A percentile compares a stretch with the other conserved stretches of the same genome.
These are phyloP conservation scores for Pipa parva DNA, from an alignment of 2,113 vertebrate species.

Conservation along the genomic window DNA sequence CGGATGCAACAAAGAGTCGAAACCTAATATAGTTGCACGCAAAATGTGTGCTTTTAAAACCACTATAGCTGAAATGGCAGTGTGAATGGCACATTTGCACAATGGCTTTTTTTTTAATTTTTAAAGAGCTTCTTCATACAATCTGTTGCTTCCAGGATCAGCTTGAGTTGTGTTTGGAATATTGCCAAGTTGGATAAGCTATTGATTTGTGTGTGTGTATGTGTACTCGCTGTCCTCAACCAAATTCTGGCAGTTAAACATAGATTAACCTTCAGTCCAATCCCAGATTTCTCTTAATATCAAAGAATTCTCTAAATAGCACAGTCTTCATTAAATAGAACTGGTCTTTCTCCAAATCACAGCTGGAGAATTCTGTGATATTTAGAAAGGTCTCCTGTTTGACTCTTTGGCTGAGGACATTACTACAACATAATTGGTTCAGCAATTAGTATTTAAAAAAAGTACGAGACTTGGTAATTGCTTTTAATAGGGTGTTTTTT, in stretches of 20 bases:
- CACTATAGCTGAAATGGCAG: too few species aligned
- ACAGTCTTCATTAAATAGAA: slow-evolving; percentile 25
- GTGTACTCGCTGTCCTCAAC: not conserved
- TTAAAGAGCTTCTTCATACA: too few species aligned
- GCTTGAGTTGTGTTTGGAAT: not conserved
- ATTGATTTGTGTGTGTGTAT: too few species aligned
- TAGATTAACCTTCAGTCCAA: slow-evolving; percentile 26
- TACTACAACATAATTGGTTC: slow-evolving; percentile 26
- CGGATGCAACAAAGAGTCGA: too few species aligned
- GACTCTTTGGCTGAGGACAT: slow-evolving; percentile 27
- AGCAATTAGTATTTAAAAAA: slow-evolving; percentile 33
- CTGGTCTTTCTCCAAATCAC: slow-evolving; percentile 13
- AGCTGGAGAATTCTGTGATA: slow-evolving; percentile 34
- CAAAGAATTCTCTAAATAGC: slow-evolving; percentile 39
- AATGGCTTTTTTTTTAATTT: too few species aligned
- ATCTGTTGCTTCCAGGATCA: too few species aligned
- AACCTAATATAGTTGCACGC: too few species aligned
- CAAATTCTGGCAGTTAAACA: slow-evolving; percentile 34
- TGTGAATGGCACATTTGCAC: too few species aligned
- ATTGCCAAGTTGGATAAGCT: too few species aligned
- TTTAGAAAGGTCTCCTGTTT: slow-evolving; percentile 27
- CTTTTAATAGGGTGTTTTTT: too few species aligned
- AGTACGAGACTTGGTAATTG: not conserved
- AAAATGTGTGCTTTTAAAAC: too few species aligned
- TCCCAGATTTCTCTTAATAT: slow-evolving; percentile 36